phyloP scores from a whole-genome alignment of 2,113 vertebrate species.

The Orycteropus afer region DNA sequence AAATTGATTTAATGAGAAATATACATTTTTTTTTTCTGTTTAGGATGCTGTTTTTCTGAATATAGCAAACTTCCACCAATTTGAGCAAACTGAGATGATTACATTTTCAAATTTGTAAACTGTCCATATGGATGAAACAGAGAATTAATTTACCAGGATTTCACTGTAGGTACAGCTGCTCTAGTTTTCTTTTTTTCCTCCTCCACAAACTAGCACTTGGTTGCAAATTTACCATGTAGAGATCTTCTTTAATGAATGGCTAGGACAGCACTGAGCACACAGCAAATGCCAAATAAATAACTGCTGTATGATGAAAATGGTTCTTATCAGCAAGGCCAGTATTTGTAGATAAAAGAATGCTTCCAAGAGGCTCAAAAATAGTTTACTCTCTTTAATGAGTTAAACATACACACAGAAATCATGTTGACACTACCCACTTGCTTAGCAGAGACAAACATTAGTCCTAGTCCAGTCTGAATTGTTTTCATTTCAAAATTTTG shows the following conservation, averaged over 20 bases:
- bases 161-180: not conserved
- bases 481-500: conserved; percentile 62
- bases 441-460: conserved; percentile 70
- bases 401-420: conserved; percentile 70
- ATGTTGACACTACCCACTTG: conserved; percentile 67
- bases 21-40: conserved; percentile 27
- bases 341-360: conserved; percentile 68
- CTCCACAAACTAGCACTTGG: not conserved
- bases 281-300: conserved; percentile 72
- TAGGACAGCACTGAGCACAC: conserved; percentile 33
- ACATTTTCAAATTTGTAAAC: conserved; percentile 35
- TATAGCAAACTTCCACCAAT: not conserved
- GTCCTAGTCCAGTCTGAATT: conserved; percentile 34
- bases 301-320: conserved; percentile 69
- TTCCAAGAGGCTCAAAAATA: conserved; percentile 65
- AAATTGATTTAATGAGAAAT: not conserved
- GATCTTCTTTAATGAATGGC: conserved; percentile 49
- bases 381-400: conserved; percentile 78
- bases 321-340: conserved; percentile 69
- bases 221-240: not conserved
- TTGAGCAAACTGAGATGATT: not conserved
- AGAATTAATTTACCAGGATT: not conserved
- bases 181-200: not conserved
- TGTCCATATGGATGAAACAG: not conserved
- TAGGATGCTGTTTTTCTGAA: not conserved